A percentile compares a stretch with the other conserved stretches of the same genome.
These are phyloP conservation scores for Caenorhabditis japonica DNA, from an alignment of 2,888 invertebrate species.

Conservation along the genomic window DNA sequence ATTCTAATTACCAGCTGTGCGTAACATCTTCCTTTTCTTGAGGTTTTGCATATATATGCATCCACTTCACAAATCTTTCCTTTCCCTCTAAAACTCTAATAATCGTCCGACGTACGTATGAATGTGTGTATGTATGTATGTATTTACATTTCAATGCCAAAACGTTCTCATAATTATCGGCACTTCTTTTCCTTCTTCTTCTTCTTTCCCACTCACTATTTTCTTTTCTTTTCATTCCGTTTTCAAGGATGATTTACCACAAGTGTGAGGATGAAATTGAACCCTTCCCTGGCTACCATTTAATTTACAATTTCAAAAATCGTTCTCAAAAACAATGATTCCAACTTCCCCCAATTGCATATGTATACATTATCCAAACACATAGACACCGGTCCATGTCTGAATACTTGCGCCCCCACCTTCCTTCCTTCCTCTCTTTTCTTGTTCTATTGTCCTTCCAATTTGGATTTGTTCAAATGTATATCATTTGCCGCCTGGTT, in stretches of 20 bases:
- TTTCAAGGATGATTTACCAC: constrained; percentile 36
- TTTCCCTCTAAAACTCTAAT: constrained; percentile 30
- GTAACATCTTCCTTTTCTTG: constrained; percentile 32
- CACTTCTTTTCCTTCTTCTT: constrained; percentile 8
- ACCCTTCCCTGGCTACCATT: constrained; percentile 12
- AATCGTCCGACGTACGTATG: constrained; percentile 26
- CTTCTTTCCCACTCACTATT: constrained; percentile 6
- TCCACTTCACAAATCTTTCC: constrained; percentile 42
- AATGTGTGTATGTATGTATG: no score
- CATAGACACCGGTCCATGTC: constrained; percentile 40
- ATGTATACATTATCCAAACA: constrained; percentile 41
- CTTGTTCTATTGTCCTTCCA: constrained; percentile 43
- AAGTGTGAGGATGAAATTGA: constrained; percentile 36
- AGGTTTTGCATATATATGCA: no score
- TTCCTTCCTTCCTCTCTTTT: constrained; percentile 15
- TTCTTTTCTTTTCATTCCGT: no score
- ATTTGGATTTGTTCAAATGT: constrained; percentile 52
- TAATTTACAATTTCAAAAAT: not conserved
- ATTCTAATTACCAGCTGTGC: constrained; percentile 50
- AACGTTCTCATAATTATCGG: constrained; percentile 39
- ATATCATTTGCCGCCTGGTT: constrained; percentile 36
- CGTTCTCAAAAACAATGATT: constrained; percentile 12
- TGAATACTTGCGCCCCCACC: constrained; percentile 38
- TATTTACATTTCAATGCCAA: constrained; percentile 51
- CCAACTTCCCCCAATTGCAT: constrained; percentile 23